Conservation (phyloP, 2,113 vertebrate species). For the Notechis scutatus region DNA sequence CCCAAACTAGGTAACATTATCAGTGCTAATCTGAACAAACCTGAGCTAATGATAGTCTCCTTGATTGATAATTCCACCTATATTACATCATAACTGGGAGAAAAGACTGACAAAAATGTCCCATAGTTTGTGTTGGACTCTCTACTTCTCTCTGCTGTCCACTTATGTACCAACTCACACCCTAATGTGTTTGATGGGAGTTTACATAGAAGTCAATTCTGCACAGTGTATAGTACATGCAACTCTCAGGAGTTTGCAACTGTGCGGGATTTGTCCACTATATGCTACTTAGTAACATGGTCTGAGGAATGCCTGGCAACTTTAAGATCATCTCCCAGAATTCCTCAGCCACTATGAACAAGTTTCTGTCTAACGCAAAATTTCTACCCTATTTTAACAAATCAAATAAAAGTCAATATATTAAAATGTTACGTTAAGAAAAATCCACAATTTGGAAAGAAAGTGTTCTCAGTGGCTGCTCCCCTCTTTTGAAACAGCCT, state of each 20-base stretch:
- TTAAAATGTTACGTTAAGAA: not conserved
- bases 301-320: not conserved
- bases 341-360: not conserved
- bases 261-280: not conserved
- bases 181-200: not conserved
- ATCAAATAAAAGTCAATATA: not conserved
- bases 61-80: not conserved
- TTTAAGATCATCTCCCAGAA: not conserved
- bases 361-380: not conserved
- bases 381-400: not conserved
- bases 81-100: not conserved
- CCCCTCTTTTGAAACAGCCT: not conserved
- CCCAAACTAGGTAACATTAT: no score
- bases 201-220: not conserved
- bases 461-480: not conserved
- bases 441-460: not conserved
- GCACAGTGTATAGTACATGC: not conserved
- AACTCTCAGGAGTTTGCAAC: not conserved
- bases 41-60: no score
- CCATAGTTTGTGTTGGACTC: not conserved
- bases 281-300: not conserved
- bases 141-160: not conserved
- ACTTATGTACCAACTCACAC: not conserved
- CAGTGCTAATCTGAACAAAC: no score
- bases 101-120: not conserved